Conservation (phyloP, 2,888 invertebrate genomes). For the Caenorhabditis plicata region DNA sequence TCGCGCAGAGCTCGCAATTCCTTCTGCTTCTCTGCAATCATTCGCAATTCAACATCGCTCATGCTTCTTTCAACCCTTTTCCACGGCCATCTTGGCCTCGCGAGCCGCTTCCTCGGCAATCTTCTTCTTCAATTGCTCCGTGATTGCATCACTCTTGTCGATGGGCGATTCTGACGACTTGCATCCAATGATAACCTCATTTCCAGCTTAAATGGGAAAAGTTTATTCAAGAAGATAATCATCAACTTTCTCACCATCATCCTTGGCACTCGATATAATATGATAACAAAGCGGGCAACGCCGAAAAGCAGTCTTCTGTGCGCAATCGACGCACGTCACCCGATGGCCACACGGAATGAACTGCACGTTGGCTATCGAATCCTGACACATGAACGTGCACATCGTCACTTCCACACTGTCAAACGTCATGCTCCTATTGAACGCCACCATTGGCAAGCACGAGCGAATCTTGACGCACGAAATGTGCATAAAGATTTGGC, state of each 20-base stretch:
- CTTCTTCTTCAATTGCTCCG: slow-evolving; percentile 12
- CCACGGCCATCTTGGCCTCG: slow-evolving; percentile 36
- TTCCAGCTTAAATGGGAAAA: slow-evolving; percentile 16
- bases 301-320: slow-evolving; percentile 25
- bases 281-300: slow-evolving; percentile 41
- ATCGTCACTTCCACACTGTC: slow-evolving; percentile 39
- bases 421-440: slow-evolving; percentile 18
- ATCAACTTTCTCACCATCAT: slow-evolving; percentile 4
- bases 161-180: slow-evolving; percentile 1
- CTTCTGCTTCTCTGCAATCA: slow-evolving; percentile 33
- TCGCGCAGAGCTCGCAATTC: slow-evolving; percentile 31
- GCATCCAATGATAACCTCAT: slow-evolving; percentile 23
- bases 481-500: slow-evolving; percentile 18
- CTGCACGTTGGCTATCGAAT: slow-evolving; percentile 42
- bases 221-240: neutral
- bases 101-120: slow-evolving; percentile 35
- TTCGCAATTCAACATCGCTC: neutral
- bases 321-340: slow-evolving; percentile 46
- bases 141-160: neutral
- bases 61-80: slow-evolving; percentile 7
- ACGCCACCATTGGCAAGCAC: slow-evolving; percentile 30
- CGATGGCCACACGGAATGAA: slow-evolving; percentile 50
- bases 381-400: slow-evolving; percentile 50
- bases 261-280: slow-evolving; percentile 25
- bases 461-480: slow-evolving; percentile 22